Evolutionary conservation across 2,888 invertebrate species (phyloP).

Genomic region (Papilio demoleus): DNA sequence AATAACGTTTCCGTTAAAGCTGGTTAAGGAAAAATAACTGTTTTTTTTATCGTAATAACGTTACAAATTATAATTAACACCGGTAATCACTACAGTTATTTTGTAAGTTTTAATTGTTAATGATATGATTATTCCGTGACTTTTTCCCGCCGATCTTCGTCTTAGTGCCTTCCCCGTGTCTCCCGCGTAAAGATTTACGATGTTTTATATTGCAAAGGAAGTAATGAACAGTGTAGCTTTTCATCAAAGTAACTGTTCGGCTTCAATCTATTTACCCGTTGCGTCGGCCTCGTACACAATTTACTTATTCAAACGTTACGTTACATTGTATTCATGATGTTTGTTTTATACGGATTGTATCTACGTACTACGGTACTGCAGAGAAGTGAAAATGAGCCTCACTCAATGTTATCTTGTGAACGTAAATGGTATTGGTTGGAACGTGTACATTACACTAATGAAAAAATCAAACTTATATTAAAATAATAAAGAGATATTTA

Average conservation of each 20-base stretch:
- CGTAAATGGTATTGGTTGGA: not conserved
- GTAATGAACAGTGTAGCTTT: constrained; percentile 62
- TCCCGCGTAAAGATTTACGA: constrained; percentile 52
- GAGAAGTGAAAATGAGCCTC: constrained; percentile 5
- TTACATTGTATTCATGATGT: constrained; percentile 23
- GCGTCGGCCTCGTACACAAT: constrained; percentile 38
- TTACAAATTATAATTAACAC: constrained; percentile 45
- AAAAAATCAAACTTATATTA: not conserved
- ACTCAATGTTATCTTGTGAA: not conserved
- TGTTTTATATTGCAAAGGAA: constrained; percentile 53
- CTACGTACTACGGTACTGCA: not conserved
- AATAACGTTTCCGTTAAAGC: constrained; percentile 20
- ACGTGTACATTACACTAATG: not conserved
- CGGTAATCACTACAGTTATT: constrained; percentile 45
- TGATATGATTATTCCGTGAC: constrained; percentile 43
- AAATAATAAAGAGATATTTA: not conserved
- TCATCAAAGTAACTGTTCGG: constrained; percentile 45
- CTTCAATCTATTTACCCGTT: constrained; percentile 41
- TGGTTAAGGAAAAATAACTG: constrained; percentile 42
- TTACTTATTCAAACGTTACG: constrained; percentile 39
- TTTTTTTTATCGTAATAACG: constrained; percentile 39
- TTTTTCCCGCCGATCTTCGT: constrained; percentile 22
- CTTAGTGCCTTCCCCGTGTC: constrained; percentile 29
- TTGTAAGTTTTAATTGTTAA: constrained; percentile 42
- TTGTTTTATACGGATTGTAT: constrained; percentile 28